These are phyloP conservation scores for Hylaea fasciaria DNA, from an alignment of 2,888 invertebrate species.

Conservation along the genomic window DNA sequence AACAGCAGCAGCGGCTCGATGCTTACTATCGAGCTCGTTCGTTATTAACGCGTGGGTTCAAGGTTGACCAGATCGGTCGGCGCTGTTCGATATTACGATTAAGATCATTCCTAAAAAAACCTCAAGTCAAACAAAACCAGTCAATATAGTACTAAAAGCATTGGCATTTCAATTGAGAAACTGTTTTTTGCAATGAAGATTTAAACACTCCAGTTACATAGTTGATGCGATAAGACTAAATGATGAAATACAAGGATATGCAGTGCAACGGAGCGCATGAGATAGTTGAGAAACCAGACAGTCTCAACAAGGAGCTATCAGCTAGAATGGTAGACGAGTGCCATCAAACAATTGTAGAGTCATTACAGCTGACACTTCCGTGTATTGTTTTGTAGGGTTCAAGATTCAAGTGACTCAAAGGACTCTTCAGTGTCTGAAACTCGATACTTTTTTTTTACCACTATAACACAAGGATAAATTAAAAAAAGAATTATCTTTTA, in stretches of 20 bases:
- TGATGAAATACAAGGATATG: slow-evolving; percentile 20
- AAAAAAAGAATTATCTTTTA: slow-evolving; percentile 10
- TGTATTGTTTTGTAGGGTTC: slow-evolving; percentile 59
- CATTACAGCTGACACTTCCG: slow-evolving; percentile 62
- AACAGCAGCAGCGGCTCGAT: slow-evolving; percentile 60
- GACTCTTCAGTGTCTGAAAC: slow-evolving; percentile 10
- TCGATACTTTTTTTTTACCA: background rate
- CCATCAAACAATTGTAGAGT: slow-evolving; percentile 64
- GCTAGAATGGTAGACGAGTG: slow-evolving; percentile 60
- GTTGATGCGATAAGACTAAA: slow-evolving; percentile 6
- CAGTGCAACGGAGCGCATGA: slow-evolving; percentile 38
- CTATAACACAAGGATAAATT: background rate
- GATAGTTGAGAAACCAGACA: slow-evolving; percentile 45
- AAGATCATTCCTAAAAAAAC: slow-evolving; percentile 50
- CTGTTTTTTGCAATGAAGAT: slow-evolving; percentile 4
- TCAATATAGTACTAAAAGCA: slow-evolving; percentile 5
- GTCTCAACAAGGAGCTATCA: slow-evolving; percentile 54
- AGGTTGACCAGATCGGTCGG: slow-evolving; percentile 67
- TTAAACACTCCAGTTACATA: background rate
- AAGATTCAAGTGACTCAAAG: slow-evolving; percentile 48
- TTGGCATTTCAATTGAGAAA: slow-evolving; percentile 13
- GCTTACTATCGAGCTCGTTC: slow-evolving; percentile 57
- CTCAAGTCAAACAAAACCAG: slow-evolving; percentile 11
- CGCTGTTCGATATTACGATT: slow-evolving; percentile 48
- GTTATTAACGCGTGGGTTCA: slow-evolving; percentile 69